Evolutionary conservation across 1,140 invertebrate species (phyloP), one percentile per base, ranked within the genome.

Genomic region (Penaeus japonicus): DNA sequence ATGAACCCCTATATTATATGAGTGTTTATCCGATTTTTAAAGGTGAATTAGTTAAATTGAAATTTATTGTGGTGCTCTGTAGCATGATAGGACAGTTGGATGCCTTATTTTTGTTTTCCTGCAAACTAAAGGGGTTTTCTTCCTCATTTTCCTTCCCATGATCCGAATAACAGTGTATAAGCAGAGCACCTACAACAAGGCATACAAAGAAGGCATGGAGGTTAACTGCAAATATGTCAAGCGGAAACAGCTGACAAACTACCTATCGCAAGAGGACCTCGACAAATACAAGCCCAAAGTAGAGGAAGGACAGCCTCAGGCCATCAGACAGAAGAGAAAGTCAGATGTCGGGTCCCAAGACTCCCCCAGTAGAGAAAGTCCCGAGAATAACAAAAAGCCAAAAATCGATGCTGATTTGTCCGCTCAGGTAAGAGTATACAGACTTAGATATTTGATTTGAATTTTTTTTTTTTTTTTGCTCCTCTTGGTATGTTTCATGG

Each of bases 121-220:
- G 10, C 10, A 12, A 15, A 47, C 47, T 10, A 12, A 47, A 47
- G 47, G 47, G 47, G 15, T 12, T 12, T 15, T 47, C 47, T 15
- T 47, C 47, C 47, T 47, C 47, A 47, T 47, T 47, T 47, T 47
- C 47, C 47, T 15, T 47, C 47, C 47, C 47, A 7, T 47, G 47
- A 15, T 15, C 47, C 47, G 1, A 47, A 47, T 47, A 93, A 80
- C 91, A 96, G 95, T 95, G 93, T 92, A 96, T 89, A 93, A 94
- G 87, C 94, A 94, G 92, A 95, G 95, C 22, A 92, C 93, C 35
- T 93, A 95, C 92, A 96, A 96, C 57, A 96, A 96, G 91, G 95
- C 97, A 94, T 93, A 96, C 78, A 97, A 97, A 91, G 96, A 97
- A 77, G 97, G 97, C 15, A 98, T 98, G 97, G 95, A 95, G 91